These are phyloP conservation scores for Rhinolophus ferrumequinum DNA, from an alignment of 2,113 vertebrate species.

Conservation along the genomic window DNA sequence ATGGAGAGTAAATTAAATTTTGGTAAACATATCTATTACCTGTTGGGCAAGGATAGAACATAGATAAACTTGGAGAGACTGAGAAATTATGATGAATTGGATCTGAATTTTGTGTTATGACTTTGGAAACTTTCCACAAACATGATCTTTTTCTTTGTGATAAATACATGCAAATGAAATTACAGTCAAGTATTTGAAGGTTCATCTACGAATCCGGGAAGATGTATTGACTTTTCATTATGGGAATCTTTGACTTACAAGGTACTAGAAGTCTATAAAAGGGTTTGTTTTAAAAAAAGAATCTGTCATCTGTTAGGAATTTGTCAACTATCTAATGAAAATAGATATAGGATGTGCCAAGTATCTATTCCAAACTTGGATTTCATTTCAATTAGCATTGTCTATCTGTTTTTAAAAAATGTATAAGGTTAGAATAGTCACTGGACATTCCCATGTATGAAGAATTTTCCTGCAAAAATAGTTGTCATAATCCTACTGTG, in stretches of 20 bases:
- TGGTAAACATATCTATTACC: not conserved
- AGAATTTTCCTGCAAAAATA: not conserved
- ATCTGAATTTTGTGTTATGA: not conserved
- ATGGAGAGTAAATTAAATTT: conserved; percentile 10
- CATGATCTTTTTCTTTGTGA: not conserved
- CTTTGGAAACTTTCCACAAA: conserved; percentile 13
- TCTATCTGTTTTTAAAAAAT: not conserved
- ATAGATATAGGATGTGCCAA: not conserved
- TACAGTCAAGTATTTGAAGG: conserved; percentile 27
- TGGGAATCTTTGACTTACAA: conserved; percentile 9
- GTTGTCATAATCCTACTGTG: not conserved
- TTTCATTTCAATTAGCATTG: not conserved
- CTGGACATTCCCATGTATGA: not conserved
- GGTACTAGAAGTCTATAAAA: not conserved
- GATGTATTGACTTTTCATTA: not conserved
- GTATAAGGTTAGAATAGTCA: not conserved
- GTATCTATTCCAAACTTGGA: not conserved
- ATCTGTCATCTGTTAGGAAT: not conserved
- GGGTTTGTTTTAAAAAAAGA: not conserved
- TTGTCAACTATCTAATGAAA: not conserved
- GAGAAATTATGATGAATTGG: not conserved
- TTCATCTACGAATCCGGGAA: not conserved
- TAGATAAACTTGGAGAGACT: not conserved
- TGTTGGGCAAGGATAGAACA: not conserved
- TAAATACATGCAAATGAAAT: not conserved